Base-by-base conservation (phyloP, 2,113 vertebrate species). In the Onychorhynchus coronatus region DNA sequence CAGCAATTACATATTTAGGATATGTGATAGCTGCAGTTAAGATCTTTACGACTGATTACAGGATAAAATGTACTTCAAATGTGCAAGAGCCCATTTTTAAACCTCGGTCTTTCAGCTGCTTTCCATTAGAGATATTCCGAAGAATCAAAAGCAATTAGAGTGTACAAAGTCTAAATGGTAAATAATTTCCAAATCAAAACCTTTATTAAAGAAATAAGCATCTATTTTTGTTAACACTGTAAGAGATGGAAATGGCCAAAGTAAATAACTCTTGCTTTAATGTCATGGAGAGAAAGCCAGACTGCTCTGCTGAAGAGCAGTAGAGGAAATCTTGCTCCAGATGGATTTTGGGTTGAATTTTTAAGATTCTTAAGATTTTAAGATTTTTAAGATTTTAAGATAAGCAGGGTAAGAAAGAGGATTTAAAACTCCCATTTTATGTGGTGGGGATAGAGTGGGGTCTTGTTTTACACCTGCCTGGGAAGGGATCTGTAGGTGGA, bases 91-190 rank as follows among this genome's bases (percentile, higher is more conserved):
- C 85, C 94, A 33, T 95, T 96, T 97, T 78, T 85, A 95, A 96
- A 95, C 82, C 67, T 68, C 59, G 44, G 44, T 66, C 65, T 88
- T 78, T 95, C 81, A 89, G 91, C 88, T 97, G 94, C 89, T 95
- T 97, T 92, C 91, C 87, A 95, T 96, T 97, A 95, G 27, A 78
- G 56, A 55, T 85, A 88, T 84, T 94, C 91, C 74, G 14, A 63
- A 91, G 89, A 91, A 95, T 95, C 93, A 94, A 95, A 95, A 97
- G 89, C 94, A 97, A 97, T 96, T 96, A 97, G 46, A 91, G 62
- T 9, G 3, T 47, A 81, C 11, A 4, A 78, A 73, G 62, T 74
- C 55, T 91, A 97, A 88, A 95, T 79, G 59, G 93, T 93, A 97
- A 97, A 94, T 96, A 97, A 96, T 74, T 95, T 93, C 90, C 73